Evolutionary conservation across 1,140 invertebrate genomes (phyloP).

Genomic region (Drosophila busckii): DNA sequence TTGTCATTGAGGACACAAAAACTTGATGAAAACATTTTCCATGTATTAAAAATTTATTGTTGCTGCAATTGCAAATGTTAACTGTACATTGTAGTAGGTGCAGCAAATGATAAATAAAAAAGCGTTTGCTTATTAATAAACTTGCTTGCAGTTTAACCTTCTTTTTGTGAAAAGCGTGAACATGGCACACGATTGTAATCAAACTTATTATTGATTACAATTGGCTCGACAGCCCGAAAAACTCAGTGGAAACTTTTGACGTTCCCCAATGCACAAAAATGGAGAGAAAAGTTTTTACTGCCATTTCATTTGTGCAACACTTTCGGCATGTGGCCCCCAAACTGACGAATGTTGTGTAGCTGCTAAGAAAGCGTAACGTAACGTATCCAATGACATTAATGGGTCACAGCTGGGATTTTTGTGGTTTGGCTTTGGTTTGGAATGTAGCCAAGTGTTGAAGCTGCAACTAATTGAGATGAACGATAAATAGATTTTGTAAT

Average conservation of each 20-base stretch:
- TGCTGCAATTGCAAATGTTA: slow-evolving; percentile 7
- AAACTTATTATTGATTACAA: slow-evolving; percentile 69
- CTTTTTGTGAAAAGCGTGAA: slow-evolving; percentile 7
- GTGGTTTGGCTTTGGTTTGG: slow-evolving; percentile 25
- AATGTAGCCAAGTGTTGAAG: slow-evolving; percentile 42
- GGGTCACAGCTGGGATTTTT: slow-evolving; percentile 40
- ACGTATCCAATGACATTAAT: slow-evolving; percentile 38
- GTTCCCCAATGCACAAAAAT: slow-evolving; percentile 5
- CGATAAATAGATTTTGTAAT: too few relatives aligned
- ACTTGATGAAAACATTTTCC: slow-evolving; percentile 58
- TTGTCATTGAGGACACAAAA: slow-evolving; percentile 62
- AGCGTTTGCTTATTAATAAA: slow-evolving; percentile 43
- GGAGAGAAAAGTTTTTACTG: slow-evolving; percentile 36
- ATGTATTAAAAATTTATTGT: slow-evolving; percentile 44
- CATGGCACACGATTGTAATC: slow-evolving; percentile 38
- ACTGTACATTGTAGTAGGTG: slow-evolving; percentile 4
- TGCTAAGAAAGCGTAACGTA: slow-evolving; percentile 59
- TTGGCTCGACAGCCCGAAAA: slow-evolving; percentile 17
- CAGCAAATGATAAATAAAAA: slow-evolving; percentile 8
- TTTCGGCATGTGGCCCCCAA: slow-evolving; percentile 41
- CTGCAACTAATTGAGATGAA: slow-evolving; percentile 19
- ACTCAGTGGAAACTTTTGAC: slow-evolving; percentile 29
- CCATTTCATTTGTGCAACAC: slow-evolving; percentile 38
- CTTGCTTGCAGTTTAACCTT: slow-evolving; percentile 22
- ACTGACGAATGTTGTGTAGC: slow-evolving; percentile 44